Base-by-base conservation (phyloP, 2,797 vertebrate species). In the Champsocephalus gunnari region DNA sequence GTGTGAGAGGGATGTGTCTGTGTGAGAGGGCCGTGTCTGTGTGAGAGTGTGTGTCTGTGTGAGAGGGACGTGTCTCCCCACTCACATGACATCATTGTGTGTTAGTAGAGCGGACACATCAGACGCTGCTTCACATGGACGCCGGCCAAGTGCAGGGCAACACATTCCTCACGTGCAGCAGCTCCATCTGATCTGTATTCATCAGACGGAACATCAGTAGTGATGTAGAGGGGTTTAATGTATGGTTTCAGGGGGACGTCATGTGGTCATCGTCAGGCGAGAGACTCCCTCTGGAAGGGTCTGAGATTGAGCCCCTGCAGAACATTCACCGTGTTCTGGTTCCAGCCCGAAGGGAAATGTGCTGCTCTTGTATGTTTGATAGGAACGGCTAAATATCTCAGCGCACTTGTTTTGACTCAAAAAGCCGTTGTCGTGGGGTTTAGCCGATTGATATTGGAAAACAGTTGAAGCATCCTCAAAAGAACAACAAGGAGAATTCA, bases 41-140 rank as follows among this genome's bases (percentile, higher is more conserved):
- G 71, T 61, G 71, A 61, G 57, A 9, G 44, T n/a, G 53, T 6
- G 34, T 16, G 73, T 54, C 38, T 50, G 69, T 61, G 71, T 61
- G 71, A 61, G 57, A 9, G 44, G 53, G 80, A 28, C 88, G 78
- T 71, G 78, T 71, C 82, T 82, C 77, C 50, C 73, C 64, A 51
- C 79, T 90, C 71, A 60, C 77, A 89, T 92, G 90, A 92, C 83
- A 84, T 91, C 90, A 91, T 85, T 55, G 41, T 80, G 84, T 81
- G 84, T 80, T 88, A 88, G 86, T 82, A 59, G 72, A 80, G 66
- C 68, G 66, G 45, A 59, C 80, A 57, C 79, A 87, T 88, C 79
- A 89, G 85, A 83, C 63, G 24, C 78, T 78, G 38, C 75, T 83
- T 89, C 69, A 80, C 58, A 11, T 82, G 84, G 85, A 82, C 67